These are phyloP conservation scores for Gephyroberyx darwinii DNA, from an alignment of 2,797 vertebrate species.

Conservation along the genomic window DNA sequence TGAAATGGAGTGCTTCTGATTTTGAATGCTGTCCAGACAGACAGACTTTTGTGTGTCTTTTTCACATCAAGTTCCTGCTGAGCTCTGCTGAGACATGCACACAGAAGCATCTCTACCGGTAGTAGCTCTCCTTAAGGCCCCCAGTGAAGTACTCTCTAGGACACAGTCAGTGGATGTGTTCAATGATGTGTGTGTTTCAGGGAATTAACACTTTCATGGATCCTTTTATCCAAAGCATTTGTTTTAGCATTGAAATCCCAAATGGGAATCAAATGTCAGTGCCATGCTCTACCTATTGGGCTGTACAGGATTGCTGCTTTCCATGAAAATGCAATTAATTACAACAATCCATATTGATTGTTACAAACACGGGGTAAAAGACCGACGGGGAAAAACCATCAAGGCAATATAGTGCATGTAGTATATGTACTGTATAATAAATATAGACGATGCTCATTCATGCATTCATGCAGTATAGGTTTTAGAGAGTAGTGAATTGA, in stretches of 20 bases:
- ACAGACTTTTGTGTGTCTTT: not conserved
- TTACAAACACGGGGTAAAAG: conserved; percentile 32
- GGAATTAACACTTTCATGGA: not conserved
- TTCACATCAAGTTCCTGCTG: not conserved
- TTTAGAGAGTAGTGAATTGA: conserved; percentile 37
- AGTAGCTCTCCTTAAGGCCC: conserved; percentile 8
- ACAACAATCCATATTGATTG: conserved; percentile 44
- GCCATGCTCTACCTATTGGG: not conserved
- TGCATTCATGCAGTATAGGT: conserved; percentile 42
- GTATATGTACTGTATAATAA: conserved; percentile 40
- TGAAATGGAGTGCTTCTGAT: not conserved
- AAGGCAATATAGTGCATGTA: conserved; percentile 37
- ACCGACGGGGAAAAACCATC: conserved; percentile 24
- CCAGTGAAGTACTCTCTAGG: too few relatives aligned
- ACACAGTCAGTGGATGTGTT: too few relatives aligned
- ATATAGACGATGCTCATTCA: conserved; percentile 48
- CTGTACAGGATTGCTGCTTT: not conserved
- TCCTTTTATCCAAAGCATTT: too few relatives aligned
- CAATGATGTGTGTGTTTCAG: not conserved
- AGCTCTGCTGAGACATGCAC: not conserved
- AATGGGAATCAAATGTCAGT: not conserved
- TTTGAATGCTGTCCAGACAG: conserved; percentile 4
- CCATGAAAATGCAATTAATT: conserved; percentile 45
- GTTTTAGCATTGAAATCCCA: not conserved
- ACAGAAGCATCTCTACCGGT: not conserved